These are phyloP conservation scores for Rallus crepitans DNA, from an alignment of 2,797 vertebrate species.

Conservation along the genomic window DNA sequence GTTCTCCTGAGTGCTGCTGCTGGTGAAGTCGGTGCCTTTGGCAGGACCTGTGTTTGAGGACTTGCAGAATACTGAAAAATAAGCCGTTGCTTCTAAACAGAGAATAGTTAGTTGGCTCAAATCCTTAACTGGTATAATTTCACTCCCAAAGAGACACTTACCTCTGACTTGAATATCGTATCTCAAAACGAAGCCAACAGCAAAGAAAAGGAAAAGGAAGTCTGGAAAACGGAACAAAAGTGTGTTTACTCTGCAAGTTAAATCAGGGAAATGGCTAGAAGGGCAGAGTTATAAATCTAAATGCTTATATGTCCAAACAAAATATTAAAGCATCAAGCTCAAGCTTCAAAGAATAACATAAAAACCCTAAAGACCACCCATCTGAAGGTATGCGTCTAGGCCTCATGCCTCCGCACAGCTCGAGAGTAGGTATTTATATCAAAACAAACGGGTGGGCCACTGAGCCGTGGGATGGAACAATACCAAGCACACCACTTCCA, in stretches of 20 bases:
- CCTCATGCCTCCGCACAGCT: not conserved
- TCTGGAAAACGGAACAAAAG: not conserved
- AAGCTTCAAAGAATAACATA: constrained; percentile 1
- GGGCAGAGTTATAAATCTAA: constrained; percentile 18
- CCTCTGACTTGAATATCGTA: not conserved
- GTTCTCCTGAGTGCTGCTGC: not conserved
- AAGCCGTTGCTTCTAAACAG: constrained; percentile 8
- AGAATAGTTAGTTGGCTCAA: constrained; percentile 13
- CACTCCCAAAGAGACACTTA: not conserved
- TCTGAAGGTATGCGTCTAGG: rapidly evolving
- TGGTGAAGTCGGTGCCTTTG: not conserved
- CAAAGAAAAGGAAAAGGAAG: constrained; percentile 27
- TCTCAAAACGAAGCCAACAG: constrained; percentile 25
- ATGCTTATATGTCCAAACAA: constrained; percentile 2
- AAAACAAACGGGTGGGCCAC: not conserved
- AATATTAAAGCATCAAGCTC: not conserved
- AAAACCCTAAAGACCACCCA: not conserved
- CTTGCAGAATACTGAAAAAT: constrained; percentile 15
- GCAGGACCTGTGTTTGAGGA: constrained; percentile 6
- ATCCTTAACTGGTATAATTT: not conserved
- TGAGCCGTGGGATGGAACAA: not conserved
- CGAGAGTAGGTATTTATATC: not conserved
- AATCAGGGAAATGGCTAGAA: not conserved
- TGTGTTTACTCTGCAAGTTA: constrained; percentile 13
- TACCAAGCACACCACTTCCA: not conserved